Conservation (phyloP, 2,113 vertebrate species). For the Uropsilus gracilis region DNA sequence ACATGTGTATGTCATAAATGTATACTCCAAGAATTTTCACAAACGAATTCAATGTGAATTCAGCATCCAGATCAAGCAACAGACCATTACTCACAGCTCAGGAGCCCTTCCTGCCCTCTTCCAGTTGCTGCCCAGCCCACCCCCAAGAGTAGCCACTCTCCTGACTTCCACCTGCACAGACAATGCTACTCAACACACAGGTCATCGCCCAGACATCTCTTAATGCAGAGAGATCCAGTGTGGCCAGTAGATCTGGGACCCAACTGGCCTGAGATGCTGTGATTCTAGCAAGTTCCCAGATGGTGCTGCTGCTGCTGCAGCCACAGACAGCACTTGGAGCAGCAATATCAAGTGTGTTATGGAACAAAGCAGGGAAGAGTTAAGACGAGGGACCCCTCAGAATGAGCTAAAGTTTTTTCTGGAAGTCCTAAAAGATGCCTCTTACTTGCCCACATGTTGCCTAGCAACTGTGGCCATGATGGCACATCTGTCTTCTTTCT, state of each 20-base stretch:
- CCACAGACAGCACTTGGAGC: background rate
- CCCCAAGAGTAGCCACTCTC: too few species aligned
- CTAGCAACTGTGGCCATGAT: background rate
- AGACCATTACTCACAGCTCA: background rate
- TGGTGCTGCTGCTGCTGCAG: background rate
- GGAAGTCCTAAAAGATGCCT: background rate
- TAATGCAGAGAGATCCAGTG: background rate
- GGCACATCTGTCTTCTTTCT: background rate
- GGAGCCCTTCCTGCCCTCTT: background rate
- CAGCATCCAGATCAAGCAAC: background rate
- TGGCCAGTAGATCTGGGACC: background rate
- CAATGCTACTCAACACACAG: background rate
- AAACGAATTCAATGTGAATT: background rate
- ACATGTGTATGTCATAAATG: background rate
- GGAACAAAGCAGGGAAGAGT: background rate
- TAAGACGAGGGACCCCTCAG: background rate
- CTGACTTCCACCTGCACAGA: background rate
- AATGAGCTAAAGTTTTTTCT: background rate
- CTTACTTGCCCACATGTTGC: background rate
- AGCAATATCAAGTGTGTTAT: background rate
- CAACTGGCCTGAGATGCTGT: background rate
- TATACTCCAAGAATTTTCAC: background rate
- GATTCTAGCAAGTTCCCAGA: background rate
- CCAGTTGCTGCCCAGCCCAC: too few species aligned
- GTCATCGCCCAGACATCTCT: background rate